Evolutionary conservation across 1,140 invertebrate genomes (phyloP).

Genomic region (Dreissena rostriformis): DNA sequence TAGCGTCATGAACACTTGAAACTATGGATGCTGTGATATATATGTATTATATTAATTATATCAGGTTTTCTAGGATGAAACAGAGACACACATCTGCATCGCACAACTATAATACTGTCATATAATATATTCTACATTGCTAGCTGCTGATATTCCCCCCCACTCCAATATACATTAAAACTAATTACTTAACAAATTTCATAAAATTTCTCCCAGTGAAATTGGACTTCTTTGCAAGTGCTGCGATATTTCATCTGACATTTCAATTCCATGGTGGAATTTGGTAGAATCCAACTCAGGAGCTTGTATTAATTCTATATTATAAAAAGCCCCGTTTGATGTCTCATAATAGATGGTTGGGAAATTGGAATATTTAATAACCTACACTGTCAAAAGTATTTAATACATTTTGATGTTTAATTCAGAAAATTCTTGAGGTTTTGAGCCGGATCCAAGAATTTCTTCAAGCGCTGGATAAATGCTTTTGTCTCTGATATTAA

Average conservation of each 20-base stretch:
- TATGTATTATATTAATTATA: too few species aligned
- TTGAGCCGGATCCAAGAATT: slow-evolving; percentile 51
- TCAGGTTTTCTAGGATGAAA: too few species aligned
- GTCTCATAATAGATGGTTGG: slow-evolving; percentile 37
- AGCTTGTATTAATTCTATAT: slow-evolving; percentile 49
- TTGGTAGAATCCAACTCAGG: neutral
- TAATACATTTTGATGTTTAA: slow-evolving; percentile 59
- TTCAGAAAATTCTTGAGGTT: slow-evolving; percentile 52
- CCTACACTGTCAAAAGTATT: slow-evolving; percentile 37
- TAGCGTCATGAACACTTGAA: too few species aligned
- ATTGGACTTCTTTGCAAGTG: slow-evolving; percentile 42
- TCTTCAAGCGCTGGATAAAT: slow-evolving; percentile 3
- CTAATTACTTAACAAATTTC: slow-evolving; percentile 55
- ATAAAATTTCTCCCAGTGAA: slow-evolving; percentile 40
- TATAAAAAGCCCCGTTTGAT: slow-evolving; percentile 51
- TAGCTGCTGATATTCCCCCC: slow-evolving; percentile 6
- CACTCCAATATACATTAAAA: slow-evolving; percentile 46
- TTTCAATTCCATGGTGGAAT: slow-evolving; percentile 53
- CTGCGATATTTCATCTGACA: slow-evolving; percentile 51
- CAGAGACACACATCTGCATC: too few species aligned
- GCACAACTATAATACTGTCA: too few species aligned
- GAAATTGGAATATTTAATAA: slow-evolving; percentile 55
- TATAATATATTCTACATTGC: slow-evolving; percentile 33
- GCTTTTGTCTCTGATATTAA: slow-evolving; percentile 43
- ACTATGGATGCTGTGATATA: too few species aligned